These are phyloP conservation scores for Calycopis cecrops DNA, from an alignment of 1,140 invertebrate species.

Conservation along the genomic window DNA sequence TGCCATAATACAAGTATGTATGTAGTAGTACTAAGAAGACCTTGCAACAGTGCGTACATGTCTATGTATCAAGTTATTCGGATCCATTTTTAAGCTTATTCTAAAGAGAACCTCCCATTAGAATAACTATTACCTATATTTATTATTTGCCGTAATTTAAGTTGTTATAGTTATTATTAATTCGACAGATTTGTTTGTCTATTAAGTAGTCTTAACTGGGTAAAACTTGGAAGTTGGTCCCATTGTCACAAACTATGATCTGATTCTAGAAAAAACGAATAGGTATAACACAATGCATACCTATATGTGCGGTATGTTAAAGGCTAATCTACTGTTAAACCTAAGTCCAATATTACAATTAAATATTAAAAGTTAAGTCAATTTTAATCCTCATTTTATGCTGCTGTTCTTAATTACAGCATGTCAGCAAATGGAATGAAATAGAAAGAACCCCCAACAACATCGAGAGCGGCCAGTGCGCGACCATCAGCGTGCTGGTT, in stretches of 20 bases:
- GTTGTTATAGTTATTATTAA: too few relatives aligned
- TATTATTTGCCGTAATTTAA: too few relatives aligned
- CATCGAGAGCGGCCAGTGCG: not conserved
- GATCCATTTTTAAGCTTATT: not conserved
- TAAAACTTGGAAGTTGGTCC: too few relatives aligned
- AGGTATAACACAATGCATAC: too few relatives aligned
- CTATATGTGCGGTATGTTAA: too few relatives aligned
- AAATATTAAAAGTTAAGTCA: not conserved
- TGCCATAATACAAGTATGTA: not conserved
- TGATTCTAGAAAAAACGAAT: too few relatives aligned
- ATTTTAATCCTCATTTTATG: not conserved
- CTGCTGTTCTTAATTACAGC: not conserved
- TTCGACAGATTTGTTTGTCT: too few relatives aligned
- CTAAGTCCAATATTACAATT: not conserved
- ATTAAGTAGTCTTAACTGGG: too few relatives aligned
- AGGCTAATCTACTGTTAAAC: not conserved
- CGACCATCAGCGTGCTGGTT: not conserved
- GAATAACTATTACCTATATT: not conserved
- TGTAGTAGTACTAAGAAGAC: not conserved
- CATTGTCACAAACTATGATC: too few relatives aligned
- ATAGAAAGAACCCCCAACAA: not conserved
- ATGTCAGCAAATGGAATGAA: not conserved
- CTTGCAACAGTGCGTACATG: not conserved
- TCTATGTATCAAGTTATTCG: not conserved
- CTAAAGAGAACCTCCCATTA: too few relatives aligned